Evolutionary conservation across 2,888 invertebrate genomes (phyloP), one percentile per base, ranked within the genome.

Genomic region (Perizoma flavofasciatum): DNA sequence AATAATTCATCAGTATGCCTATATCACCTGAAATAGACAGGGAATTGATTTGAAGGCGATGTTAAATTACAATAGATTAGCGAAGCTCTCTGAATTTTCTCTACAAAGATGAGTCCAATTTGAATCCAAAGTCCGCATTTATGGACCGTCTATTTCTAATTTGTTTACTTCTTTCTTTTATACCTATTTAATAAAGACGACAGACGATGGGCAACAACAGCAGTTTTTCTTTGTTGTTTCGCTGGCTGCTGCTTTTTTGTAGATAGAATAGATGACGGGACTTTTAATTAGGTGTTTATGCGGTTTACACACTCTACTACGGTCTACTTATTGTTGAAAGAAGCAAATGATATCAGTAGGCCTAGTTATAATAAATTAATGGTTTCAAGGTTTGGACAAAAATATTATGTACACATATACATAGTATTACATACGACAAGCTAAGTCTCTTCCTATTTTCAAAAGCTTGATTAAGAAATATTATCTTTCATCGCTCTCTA

Each of bases 31-130:
- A 10, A 40, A 33, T 40, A 32, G 49, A 45, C 54, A 60, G 60
- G 61, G 69, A 65, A 65, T 69, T 65, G 68, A 70, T 73, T 67
- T 63, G 52, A 68, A 62, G 61, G 56, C 52, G 54, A 68, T 65
- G 58, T 70, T 64, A 53, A 66, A 69, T 68, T 57, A 61, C 59
- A 65, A 66, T 62, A 62, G 67, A 71, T 69, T 61, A 66, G 65
- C 50, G 39, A 67, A 55, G 61, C 37, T 63, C 53, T 57, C 49
- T 60, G 56, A 59, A 52, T 59, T 47, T 54, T n/a, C 59, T 59
- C 53, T 46, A 61, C 33, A 43, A 41, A 40, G n/a, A 44, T 43
- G 51, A 40, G 52, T 44, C 45, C 11, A 46, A 51, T 54, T 61
- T 53, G 7, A 49, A 60, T 58, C 11, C 40, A 40, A 47, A 65